Evolutionary conservation across 2,797 vertebrate genomes (phyloP).

Genomic region (Enteromius anoplus): DNA sequence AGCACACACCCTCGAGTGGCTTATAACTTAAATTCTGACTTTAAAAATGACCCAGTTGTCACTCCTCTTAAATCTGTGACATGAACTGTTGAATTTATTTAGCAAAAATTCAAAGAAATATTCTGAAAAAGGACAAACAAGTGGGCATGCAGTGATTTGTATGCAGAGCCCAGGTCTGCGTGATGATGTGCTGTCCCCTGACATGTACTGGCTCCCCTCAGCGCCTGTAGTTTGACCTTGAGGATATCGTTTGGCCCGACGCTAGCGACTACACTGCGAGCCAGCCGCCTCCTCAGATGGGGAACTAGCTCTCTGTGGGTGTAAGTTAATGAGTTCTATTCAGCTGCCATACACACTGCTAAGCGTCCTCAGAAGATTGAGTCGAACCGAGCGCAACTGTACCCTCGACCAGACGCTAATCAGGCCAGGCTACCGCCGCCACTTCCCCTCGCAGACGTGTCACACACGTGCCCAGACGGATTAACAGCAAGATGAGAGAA

Average conservation of each 20-base stretch:
- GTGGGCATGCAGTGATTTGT: slow-evolving; percentile 37
- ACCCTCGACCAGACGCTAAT: slow-evolving; percentile 50
- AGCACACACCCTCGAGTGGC: neutral
- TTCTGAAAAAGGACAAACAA: slow-evolving; percentile 24
- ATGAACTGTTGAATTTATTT: slow-evolving; percentile 35
- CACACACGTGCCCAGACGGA: slow-evolving; percentile 42
- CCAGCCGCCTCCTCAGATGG: slow-evolving; percentile 15
- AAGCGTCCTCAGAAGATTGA: slow-evolving; percentile 29
- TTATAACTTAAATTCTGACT: neutral
- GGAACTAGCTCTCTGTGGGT: slow-evolving; percentile 40
- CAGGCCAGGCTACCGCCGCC: slow-evolving; percentile 31
- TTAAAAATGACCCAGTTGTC: slow-evolving; percentile 11
- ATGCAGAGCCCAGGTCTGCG: slow-evolving; percentile 39
- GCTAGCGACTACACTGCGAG: slow-evolving; percentile 26
- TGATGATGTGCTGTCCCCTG: slow-evolving; percentile 46
- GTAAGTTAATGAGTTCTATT: slow-evolving; percentile 57
- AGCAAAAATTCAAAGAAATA: slow-evolving; percentile 1
- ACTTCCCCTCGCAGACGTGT: slow-evolving; percentile 44
- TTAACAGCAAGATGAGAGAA: slow-evolving; percentile 48
- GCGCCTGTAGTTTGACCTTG: slow-evolving; percentile 54
- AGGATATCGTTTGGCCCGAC: slow-evolving; percentile 40
- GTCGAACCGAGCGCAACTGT: slow-evolving; percentile 18
- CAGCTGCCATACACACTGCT: slow-evolving; percentile 38
- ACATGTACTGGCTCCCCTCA: slow-evolving; percentile 27
- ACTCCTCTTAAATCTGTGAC: slow-evolving; percentile 15